Percentiles rank a stretch among this genome's conserved stretches.
phyloP scores from a whole-genome alignment of 2,888 invertebrate genomes.

The Isotomurus palustris region DNA sequence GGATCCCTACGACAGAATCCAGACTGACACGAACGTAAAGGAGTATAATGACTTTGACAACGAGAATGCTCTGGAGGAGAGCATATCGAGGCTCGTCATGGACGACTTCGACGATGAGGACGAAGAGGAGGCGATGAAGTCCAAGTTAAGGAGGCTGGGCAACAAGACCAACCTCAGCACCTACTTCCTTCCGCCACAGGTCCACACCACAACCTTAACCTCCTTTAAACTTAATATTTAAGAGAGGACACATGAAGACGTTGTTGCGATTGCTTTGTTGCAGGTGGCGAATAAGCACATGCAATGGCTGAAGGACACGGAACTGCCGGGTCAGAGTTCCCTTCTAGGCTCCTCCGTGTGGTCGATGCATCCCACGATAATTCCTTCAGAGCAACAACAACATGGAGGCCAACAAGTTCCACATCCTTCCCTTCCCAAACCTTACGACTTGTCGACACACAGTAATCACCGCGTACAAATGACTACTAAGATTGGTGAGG shows the following conservation, averaged over 20 bases:
- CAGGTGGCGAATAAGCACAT: conserved; percentile 43
- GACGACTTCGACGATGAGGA: conserved; percentile 48
- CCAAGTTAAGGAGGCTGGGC: conserved; percentile 37
- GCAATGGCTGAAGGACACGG: conserved; percentile 44
- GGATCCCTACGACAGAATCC: too few relatives aligned
- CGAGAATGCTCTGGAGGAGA: conserved; percentile 47
- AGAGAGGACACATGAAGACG: background rate
- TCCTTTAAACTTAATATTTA: background rate
- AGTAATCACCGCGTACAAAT: too few relatives aligned
- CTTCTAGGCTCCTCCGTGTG: conserved; percentile 45
- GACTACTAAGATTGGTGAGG: too few relatives aligned
- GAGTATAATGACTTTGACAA: conserved; percentile 36
- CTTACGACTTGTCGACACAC: background rate
- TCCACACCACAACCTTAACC: too few relatives aligned
- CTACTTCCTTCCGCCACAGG: conserved; percentile 45
- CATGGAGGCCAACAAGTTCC: conserved; percentile 18
- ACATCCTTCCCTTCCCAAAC: background rate
- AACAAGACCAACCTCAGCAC: conserved; percentile 29
- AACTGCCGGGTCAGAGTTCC: conserved; percentile 42
- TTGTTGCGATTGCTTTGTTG: background rate
- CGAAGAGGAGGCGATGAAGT: conserved; percentile 34
- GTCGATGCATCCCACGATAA: conserved; percentile 44
- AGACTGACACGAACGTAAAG: too few relatives aligned
- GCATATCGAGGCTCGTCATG: conserved; percentile 49
- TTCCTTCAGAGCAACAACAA: conserved; percentile 6